Base-by-base conservation (phyloP, 1,140 invertebrate species). In the Drosophila nannoptera region DNA sequence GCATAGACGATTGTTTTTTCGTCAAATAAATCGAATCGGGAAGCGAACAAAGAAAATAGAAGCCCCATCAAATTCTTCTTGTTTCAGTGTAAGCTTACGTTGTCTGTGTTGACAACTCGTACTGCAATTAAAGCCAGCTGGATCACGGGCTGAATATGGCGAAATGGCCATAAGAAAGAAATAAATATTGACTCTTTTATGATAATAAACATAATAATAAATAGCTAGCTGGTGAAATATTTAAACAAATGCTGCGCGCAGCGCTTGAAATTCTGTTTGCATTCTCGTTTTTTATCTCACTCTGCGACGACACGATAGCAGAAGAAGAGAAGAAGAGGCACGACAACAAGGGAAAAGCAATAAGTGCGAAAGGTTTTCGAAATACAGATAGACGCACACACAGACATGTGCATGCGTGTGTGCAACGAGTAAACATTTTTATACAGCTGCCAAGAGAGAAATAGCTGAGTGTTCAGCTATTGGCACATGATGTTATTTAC, bases 131-230 rank as follows among this genome's bases (percentile, higher is more conserved):
- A 2, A 31, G 1, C 4, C 1, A n/a, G 6, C 8, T 32, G 16
- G 38, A 43, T 42, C 2, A 8, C 32, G 22, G 33, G 7, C 55
- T 50, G 54, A 64, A 50, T 33, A 60, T 32, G 59, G 36, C 69
- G 31, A 73, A 61, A 36, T 50, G 43, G 43, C 45, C 12, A 43
- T 56, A 75, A 69, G 48, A 12, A 52, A 45, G 33, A 59, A 48
- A 60, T 36, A 80, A 80, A 82, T 77, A 81, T 69, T 72, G 46
- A 73, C 69, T 29, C 64, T 5, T 36, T 50, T 69, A 36, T 52
- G 42, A 50, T 4, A 14, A 66, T 49, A 61, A 61, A 71, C 55
- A 72, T 43, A 46, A 62, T 56, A 67, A 48, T 11, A 40, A 40
- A 40, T 40, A 11, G n/a, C 9, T 14, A 42, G 55, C 64, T 73